Percentiles rank a stretch among this genome's conserved stretches.
Conservation (phyloP, 1,140 invertebrate species). For the Drosophila equinoxialis region DNA sequence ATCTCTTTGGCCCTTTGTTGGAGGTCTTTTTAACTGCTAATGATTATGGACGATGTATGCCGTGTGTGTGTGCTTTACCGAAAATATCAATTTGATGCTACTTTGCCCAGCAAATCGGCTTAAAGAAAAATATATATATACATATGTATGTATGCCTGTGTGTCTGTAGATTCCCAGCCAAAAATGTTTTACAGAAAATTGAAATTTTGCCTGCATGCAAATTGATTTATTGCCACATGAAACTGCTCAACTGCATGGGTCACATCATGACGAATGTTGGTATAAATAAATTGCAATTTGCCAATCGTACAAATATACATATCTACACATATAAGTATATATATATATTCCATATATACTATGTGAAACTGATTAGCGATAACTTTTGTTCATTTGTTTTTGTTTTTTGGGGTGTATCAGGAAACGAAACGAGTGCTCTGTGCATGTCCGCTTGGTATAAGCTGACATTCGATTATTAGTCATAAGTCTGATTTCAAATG, state of each 20-base stretch:
- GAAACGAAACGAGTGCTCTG: constrained; percentile 53
- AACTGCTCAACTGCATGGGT: constrained; percentile 54
- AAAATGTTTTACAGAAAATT: constrained; percentile 32
- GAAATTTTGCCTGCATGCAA: constrained; percentile 69
- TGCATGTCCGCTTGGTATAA: constrained; percentile 22
- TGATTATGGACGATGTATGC: constrained; percentile 19
- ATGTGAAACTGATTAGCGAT: constrained; percentile 72
- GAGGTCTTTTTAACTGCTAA: constrained; percentile 28
- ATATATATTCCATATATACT: background rate
- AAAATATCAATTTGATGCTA: constrained; percentile 42
- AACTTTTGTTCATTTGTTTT: constrained; percentile 63
- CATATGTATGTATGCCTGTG: background rate
- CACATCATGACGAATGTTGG: constrained; percentile 49
- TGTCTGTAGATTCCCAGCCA: too few relatives aligned
- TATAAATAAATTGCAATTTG: constrained; percentile 80
- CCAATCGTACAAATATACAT: constrained; percentile 43
- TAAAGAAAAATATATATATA: constrained; percentile 33
- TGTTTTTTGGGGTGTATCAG: constrained; percentile 51
- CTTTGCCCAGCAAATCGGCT: constrained; percentile 26
- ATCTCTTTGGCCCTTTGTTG: constrained; percentile 42
- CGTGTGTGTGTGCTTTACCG: constrained; percentile 19
- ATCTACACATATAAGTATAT: constrained; percentile 47
- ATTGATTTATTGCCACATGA: constrained; percentile 73
- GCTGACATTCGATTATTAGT: constrained; percentile 69
- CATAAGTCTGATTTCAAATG: constrained; percentile 61